phyloP scores from a whole-genome alignment of 2,797 vertebrate genomes.

The Remorina albescens region DNA sequence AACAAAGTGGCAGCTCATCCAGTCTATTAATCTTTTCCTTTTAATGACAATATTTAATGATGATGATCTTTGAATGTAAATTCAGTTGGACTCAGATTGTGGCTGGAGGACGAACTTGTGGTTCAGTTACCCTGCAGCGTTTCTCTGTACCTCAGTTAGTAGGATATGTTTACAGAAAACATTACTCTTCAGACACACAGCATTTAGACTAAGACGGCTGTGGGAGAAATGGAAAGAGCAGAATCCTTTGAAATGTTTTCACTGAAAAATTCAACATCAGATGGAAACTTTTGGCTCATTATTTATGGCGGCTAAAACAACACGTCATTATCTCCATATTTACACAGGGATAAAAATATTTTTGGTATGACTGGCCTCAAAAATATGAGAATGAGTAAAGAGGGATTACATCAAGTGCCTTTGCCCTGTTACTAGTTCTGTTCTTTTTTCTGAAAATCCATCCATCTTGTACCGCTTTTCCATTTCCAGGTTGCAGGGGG shows the following conservation, averaged over 20 bases:
- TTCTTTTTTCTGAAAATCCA: no score
- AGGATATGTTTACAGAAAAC: neutral
- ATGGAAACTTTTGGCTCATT: neutral
- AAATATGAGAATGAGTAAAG: neutral
- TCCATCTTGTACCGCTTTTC: no score
- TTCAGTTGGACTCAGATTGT: neutral
- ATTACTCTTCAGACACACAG: neutral
- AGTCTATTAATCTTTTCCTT: no score
- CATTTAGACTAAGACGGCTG: neutral
- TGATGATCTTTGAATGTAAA: neutral
- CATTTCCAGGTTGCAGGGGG: no score
- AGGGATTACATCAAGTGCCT: neutral
- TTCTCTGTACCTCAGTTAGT: neutral
- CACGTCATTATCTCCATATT: constrained; percentile 1
- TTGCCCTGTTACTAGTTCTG: neutral
- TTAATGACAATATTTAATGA: neutral
- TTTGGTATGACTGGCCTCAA: constrained; percentile 1
- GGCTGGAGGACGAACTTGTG: neutral
- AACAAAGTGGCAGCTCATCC: neutral
- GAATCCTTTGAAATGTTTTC: neutral
- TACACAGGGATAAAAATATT: neutral
- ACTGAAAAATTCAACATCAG: neutral
- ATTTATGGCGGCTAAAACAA: neutral
- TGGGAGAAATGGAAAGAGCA: neutral
- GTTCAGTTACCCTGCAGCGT: neutral